phyloP scores from a whole-genome alignment of 1,140 invertebrate species.

The Lepidurus packardi region DNA sequence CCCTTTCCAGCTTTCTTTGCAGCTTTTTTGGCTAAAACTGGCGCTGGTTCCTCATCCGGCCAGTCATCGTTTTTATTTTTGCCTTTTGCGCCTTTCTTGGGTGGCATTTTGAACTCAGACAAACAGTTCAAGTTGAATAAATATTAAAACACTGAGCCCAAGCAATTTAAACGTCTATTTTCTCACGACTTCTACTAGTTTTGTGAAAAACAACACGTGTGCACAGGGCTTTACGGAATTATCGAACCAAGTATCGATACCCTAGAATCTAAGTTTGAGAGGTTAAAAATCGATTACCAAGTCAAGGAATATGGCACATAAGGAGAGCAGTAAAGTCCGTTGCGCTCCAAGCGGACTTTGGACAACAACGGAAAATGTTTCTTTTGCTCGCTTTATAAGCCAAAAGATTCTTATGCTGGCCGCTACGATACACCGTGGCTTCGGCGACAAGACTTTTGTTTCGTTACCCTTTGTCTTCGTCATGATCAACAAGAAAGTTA shows the following conservation, averaged over 20 bases:
- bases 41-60: constrained; percentile 38
- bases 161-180: not conserved
- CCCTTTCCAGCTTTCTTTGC: constrained; percentile 32
- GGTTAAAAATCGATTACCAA: not conserved
- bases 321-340: not conserved
- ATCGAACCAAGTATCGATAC: not conserved
- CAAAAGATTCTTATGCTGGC: not conserved
- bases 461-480: too few species aligned
- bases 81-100: constrained; percentile 53
- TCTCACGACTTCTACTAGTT: not conserved
- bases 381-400: not conserved
- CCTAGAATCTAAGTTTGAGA: not conserved
- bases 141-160: not conserved
- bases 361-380: not conserved
- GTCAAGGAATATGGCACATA: not conserved
- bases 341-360: not conserved
- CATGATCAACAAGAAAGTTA: too few species aligned
- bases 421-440: not conserved
- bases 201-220: not conserved
- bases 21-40: constrained; percentile 23
- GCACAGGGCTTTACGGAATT: not conserved
- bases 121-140: not conserved
- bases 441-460: not conserved
- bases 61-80: constrained; percentile 44
- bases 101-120: constrained; percentile 48